Evolutionary conservation across 2,113 vertebrate genomes (phyloP).

Genomic region (Halcyon senegalensis): DNA sequence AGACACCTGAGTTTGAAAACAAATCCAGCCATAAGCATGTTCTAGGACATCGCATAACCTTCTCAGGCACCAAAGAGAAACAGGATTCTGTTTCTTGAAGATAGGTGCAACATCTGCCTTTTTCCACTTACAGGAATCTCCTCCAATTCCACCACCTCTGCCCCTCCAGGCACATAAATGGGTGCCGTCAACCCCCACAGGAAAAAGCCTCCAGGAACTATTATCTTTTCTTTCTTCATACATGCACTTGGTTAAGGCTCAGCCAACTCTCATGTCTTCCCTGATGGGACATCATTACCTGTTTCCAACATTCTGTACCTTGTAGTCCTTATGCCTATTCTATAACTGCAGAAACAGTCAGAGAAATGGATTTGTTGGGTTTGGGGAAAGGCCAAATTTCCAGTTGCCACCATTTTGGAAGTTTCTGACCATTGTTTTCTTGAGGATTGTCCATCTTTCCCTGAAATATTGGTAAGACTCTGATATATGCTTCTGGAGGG

Average conservation of each 20-base stretch:
- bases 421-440: background rate
- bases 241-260: background rate
- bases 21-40: background rate
- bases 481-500: background rate
- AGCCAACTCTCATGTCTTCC: background rate
- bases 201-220: background rate
- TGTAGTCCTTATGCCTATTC: too few relatives aligned
- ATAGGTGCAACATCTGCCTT: background rate
- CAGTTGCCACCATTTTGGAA: fast-evolving
- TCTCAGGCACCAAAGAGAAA: background rate
- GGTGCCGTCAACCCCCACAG: background rate
- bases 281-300: background rate
- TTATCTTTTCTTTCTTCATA: background rate
- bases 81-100: background rate
- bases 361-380: background rate
- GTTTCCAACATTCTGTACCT: background rate
- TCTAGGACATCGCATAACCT: background rate
- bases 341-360: background rate
- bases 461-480: background rate
- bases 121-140: background rate
- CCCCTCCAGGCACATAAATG: background rate
- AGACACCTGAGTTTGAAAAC: background rate
- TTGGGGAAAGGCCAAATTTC: background rate
- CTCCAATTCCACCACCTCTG: background rate
- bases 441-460: background rate